A percentile compares a stretch with the other conserved stretches of the same genome.
phyloP scores from a whole-genome alignment of 2,888 invertebrate genomes.

The Ichneumon xanthorius region DNA sequence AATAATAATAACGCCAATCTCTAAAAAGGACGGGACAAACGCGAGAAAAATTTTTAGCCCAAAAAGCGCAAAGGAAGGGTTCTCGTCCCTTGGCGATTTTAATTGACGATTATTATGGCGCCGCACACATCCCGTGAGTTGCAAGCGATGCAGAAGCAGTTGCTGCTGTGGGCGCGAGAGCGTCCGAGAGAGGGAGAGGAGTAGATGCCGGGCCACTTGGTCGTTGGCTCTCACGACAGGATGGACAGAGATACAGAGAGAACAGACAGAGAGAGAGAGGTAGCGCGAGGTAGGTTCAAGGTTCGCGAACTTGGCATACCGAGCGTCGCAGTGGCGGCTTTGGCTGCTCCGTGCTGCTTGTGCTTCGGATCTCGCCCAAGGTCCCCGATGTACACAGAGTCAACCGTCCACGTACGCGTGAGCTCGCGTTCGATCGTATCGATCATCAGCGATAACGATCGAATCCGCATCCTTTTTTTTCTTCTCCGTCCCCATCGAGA shows the following conservation, averaged over 20 bases:
- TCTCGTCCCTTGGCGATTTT: constrained; percentile 12
- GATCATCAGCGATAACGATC: constrained; percentile 25
- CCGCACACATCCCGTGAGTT: constrained; percentile 9
- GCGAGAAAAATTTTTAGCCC: not conserved
- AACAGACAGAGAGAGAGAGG: not conserved
- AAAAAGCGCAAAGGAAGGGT: not conserved
- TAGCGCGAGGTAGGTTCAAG: constrained; percentile 75
- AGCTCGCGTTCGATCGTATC: constrained; percentile 30
- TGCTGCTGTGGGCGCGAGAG: constrained; percentile 34
- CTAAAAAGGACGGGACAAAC: not conserved
- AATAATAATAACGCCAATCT: not conserved
- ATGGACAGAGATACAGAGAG: constrained; percentile 44
- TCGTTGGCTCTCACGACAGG: constrained; percentile 53
- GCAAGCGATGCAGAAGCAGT: constrained; percentile 31
- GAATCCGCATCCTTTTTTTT: constrained; percentile 11
- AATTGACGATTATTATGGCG: constrained; percentile 34
- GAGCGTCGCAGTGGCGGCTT: constrained; percentile 77
- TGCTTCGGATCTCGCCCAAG: constrained; percentile 58
- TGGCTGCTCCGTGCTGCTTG: constrained; percentile 38
- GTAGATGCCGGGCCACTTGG: constrained; percentile 44
- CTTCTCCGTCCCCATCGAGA: not conserved
- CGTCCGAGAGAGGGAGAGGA: constrained; percentile 22
- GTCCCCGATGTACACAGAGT: constrained; percentile 49
- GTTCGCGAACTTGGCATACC: constrained; percentile 82
- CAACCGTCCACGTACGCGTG: constrained; percentile 2